Evolutionary conservation across 1,140 invertebrate species (phyloP).

Genomic region (Caenorhabditis elegans): DNA sequence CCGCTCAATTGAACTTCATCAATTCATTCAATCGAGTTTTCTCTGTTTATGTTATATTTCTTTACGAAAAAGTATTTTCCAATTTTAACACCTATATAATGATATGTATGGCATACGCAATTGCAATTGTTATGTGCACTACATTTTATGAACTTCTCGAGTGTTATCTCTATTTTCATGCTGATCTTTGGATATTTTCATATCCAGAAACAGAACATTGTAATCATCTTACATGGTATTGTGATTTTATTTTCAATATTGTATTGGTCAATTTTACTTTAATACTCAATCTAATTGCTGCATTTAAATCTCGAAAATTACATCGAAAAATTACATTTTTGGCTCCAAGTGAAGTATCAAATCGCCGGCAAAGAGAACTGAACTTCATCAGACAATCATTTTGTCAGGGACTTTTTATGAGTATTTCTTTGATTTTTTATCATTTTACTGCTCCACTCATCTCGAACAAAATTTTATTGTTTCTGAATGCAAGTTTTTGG

Average conservation of each 20-base stretch:
- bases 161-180: neutral
- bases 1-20: slow-evolving; percentile 3
- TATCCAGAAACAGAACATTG: neutral
- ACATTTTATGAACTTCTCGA: neutral
- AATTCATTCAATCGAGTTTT: neutral
- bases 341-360: neutral
- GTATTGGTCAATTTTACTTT: neutral
- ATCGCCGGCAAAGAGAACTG: neutral
- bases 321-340: neutral
- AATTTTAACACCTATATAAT: neutral
- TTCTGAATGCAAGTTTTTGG: neutral
- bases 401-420: neutral
- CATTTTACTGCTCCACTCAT: neutral
- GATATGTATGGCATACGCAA: neutral
- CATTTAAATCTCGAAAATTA: neutral
- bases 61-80: neutral
- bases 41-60: neutral
- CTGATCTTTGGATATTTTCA: neutral
- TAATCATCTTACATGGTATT: neutral
- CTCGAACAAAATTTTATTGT: neutral
- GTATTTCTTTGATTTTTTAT: neutral
- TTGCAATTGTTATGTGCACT: neutral
- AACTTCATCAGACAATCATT: neutral
- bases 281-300: neutral
- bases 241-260: neutral